phyloP scores from a whole-genome alignment of 2,797 vertebrate species.

The Adrianichthys oophorus region DNA sequence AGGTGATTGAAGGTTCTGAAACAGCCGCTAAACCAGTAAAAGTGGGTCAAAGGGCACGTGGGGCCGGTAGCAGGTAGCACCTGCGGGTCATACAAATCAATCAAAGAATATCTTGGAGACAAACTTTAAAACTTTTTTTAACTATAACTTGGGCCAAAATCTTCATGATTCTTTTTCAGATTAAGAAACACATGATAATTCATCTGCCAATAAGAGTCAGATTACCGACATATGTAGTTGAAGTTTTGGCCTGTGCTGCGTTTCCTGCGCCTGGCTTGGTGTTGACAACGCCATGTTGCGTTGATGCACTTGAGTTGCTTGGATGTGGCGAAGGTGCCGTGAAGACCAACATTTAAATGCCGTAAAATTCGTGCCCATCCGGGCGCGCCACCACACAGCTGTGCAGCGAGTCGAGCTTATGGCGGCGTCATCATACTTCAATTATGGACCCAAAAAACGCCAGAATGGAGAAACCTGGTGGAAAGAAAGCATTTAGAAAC shows the following conservation, averaged over 20 bases:
- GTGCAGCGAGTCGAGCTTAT: constrained; percentile 64
- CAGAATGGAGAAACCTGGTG: constrained; percentile 29
- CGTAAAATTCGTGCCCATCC: constrained; percentile 65
- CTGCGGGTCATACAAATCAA: too few species aligned
- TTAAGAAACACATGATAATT: constrained; percentile 31
- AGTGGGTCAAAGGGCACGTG: too few species aligned
- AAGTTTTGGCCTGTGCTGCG: too few species aligned
- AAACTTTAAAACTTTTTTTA: too few species aligned
- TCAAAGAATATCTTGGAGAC: too few species aligned
- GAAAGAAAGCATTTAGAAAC: constrained; percentile 35
- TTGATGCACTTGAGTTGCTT: constrained; percentile 87
- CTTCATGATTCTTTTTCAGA: not conserved
- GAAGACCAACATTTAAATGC: constrained; percentile 79
- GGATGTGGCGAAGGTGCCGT: constrained; percentile 78
- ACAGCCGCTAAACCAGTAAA: too few species aligned
- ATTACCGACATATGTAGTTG: too few species aligned
- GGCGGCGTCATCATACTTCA: constrained; percentile 74
- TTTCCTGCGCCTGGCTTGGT: constrained; percentile 70
- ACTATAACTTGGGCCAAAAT: too few species aligned
- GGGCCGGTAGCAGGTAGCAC: too few species aligned
- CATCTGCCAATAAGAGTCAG: not conserved
- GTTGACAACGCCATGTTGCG: constrained; percentile 93
- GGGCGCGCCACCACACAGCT: constrained; percentile 67
- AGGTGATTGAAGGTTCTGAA: too few species aligned
- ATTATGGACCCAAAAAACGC: constrained; percentile 67